Conservation (phyloP, 1,140 invertebrate species). For the Zaprionus africanus region DNA sequence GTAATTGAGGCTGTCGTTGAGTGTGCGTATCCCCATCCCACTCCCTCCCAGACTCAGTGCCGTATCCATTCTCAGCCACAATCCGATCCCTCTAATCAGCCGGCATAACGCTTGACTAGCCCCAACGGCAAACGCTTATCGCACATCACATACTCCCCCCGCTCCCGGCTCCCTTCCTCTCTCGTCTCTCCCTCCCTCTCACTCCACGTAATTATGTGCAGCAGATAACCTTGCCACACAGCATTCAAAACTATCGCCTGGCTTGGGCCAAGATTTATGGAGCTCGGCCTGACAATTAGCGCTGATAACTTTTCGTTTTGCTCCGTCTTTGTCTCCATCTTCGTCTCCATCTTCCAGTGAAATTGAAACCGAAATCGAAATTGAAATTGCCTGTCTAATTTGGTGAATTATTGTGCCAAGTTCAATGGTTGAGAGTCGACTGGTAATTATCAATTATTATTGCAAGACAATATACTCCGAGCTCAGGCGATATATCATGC, state of each 20-base stretch:
- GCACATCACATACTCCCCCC: conserved; percentile 19
- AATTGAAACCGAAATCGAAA: conserved; percentile 39
- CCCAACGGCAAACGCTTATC: conserved; percentile 65
- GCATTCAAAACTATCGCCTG: conserved; percentile 45
- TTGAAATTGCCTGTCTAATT: conserved; percentile 78
- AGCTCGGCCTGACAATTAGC: conserved; percentile 68
- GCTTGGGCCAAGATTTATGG: conserved; percentile 66
- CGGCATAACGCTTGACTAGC: conserved; percentile 78
- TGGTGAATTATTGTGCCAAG: conserved; percentile 67
- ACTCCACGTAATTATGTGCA: conserved; percentile 61
- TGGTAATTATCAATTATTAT: conserved; percentile 70
- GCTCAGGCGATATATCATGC: not conserved
- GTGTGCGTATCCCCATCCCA: conserved; percentile 10
- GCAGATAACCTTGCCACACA: conserved; percentile 61
- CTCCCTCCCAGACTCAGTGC: not conserved
- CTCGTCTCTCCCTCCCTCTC: conserved; percentile 11
- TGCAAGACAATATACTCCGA: conserved; percentile 16
- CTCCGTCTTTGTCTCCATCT: conserved; percentile 5
- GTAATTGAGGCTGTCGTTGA: conserved; percentile 73
- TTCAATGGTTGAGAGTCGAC: conserved; percentile 36
- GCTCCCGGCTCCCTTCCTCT: not conserved
- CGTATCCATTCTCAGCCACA: conserved; percentile 1
- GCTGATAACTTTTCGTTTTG: conserved; percentile 61
- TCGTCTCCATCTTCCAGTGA: not conserved
- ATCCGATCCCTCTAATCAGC: conserved; percentile 61